Conservation (phyloP, 2,888 invertebrate species). For the Cheiracanthium punctorium region DNA sequence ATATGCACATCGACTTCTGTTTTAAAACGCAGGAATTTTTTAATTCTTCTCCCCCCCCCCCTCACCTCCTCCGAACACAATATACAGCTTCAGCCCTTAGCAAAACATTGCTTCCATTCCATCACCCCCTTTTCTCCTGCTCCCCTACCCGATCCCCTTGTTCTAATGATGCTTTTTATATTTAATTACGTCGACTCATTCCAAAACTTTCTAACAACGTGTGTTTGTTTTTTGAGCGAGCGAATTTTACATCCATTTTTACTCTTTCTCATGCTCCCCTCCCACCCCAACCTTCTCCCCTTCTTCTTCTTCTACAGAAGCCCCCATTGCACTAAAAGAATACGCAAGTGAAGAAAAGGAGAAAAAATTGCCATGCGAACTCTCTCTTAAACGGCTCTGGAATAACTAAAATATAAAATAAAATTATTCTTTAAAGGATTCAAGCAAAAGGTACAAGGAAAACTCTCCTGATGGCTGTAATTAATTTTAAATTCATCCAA, state of each 20-base stretch:
- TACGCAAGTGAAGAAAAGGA: background rate
- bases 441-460: constrained; percentile 6
- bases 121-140: background rate
- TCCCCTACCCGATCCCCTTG: background rate
- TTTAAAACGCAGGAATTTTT: background rate
- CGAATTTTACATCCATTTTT: constrained; percentile 5
- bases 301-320: background rate
- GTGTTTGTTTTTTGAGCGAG: constrained; percentile 12
- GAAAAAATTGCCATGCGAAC: background rate
- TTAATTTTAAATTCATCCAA: constrained; percentile 13
- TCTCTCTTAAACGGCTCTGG: background rate
- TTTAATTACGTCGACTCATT: constrained; percentile 3
- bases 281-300: background rate
- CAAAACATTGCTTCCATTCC: background rate
- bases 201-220: constrained; percentile 2
- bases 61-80: background rate
- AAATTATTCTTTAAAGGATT: constrained; percentile 12
- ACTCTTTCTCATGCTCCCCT: too few relatives aligned
- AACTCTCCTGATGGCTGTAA: background rate
- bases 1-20: background rate
- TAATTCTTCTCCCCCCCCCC: too few relatives aligned
- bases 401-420: background rate
- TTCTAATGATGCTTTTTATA: constrained; percentile 17
- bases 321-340: background rate
- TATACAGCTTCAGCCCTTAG: background rate